phyloP scores from a whole-genome alignment of 2,888 invertebrate species.

The Epinotia nisella region DNA sequence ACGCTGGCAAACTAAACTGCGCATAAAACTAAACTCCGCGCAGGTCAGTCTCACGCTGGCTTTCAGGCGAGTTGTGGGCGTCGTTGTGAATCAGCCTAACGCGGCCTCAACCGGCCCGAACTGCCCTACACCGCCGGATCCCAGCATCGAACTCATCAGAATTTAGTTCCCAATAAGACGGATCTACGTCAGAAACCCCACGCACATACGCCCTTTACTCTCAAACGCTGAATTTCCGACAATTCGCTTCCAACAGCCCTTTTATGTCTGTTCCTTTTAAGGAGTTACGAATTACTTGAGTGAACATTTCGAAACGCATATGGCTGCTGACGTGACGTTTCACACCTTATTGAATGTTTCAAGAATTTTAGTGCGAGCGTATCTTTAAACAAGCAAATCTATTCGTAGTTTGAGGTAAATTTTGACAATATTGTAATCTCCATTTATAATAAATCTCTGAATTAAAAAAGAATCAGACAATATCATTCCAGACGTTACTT shows the following conservation, averaged over 20 bases:
- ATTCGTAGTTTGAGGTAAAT: not conserved
- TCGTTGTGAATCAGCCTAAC: conserved; percentile 13
- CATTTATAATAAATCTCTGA: too few relatives aligned
- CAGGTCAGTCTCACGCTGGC: not conserved
- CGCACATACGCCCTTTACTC: conserved; percentile 24
- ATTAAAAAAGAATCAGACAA: too few relatives aligned
- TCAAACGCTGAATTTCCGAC: conserved; percentile 44
- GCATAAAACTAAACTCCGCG: too few relatives aligned
- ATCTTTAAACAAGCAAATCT: not conserved
- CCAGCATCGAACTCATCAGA: conserved; percentile 33
- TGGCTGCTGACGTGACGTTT: conserved; percentile 31
- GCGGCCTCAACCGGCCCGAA: conserved; percentile 51
- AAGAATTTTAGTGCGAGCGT: conserved; percentile 9
- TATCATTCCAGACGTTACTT: too few relatives aligned
- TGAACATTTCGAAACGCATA: conserved; percentile 24
- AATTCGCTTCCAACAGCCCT: conserved; percentile 58
- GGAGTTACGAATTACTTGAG: conserved; percentile 61
- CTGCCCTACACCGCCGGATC: conserved; percentile 52
- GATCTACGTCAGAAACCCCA: not conserved
- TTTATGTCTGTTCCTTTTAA: conserved; percentile 62
- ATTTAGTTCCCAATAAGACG: conserved; percentile 5
- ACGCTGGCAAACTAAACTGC: not conserved
- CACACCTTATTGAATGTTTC: conserved; percentile 24
- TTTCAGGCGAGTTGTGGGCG: not conserved
- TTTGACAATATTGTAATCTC: not conserved